Evolutionary conservation across 2,888 invertebrate genomes (phyloP).

Genomic region (Oscheius onirici): DNA sequence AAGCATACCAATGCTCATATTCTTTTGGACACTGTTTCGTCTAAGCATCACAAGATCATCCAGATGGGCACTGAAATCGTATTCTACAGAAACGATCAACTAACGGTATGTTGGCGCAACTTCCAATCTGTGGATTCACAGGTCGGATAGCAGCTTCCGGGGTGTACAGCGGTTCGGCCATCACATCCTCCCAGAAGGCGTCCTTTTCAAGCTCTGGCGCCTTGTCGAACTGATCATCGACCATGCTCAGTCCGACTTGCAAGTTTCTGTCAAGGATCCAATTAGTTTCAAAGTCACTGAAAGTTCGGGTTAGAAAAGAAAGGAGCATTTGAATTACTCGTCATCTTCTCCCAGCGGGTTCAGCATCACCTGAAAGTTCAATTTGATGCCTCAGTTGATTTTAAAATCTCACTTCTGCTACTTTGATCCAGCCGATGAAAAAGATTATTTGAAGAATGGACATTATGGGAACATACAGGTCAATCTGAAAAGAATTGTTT

Average conservation of each 20-base stretch:
- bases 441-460: slow-evolving; percentile 63
- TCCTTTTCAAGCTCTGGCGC: slow-evolving; percentile 59
- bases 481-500: neutral
- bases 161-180: slow-evolving; percentile 66
- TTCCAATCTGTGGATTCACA: slow-evolving; percentile 66
- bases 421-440: slow-evolving; percentile 17
- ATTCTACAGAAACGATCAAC: neutral
- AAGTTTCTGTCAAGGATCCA: slow-evolving; percentile 61
- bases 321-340: slow-evolving; percentile 36
- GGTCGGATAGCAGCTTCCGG: slow-evolving; percentile 62
- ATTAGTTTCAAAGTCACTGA: slow-evolving; percentile 64
- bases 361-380: slow-evolving; percentile 29
- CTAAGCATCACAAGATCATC: slow-evolving; percentile 8
- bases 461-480: slow-evolving; percentile 63
- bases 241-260: slow-evolving; percentile 62
- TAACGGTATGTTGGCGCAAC: slow-evolving; percentile 57
- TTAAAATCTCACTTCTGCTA: no score
- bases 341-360: slow-evolving; percentile 64
- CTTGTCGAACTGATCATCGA: slow-evolving; percentile 62
- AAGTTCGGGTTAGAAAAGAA: neutral
- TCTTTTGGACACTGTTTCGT: slow-evolving; percentile 40
- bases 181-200: slow-evolving; percentile 58
- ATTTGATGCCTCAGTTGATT: no score
- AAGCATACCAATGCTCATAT: neutral
- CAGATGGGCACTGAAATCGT: neutral